phyloP scores from a whole-genome alignment of 2,113 vertebrate species.

The Pavo muticus region DNA sequence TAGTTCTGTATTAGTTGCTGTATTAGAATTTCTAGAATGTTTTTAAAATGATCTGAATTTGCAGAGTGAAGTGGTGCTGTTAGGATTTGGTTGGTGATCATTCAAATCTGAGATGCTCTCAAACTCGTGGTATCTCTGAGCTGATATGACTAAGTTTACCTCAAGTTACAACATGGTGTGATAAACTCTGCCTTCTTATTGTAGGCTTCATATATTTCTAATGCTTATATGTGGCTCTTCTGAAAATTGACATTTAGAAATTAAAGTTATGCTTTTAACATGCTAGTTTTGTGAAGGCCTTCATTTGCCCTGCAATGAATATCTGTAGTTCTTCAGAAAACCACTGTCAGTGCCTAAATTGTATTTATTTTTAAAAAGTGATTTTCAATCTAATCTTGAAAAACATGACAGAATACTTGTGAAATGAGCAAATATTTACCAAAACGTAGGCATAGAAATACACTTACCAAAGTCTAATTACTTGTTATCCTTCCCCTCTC shows the following conservation, averaged over 20 bases:
- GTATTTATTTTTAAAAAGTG: neutral
- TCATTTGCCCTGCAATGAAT: neutral
- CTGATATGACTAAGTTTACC: neutral
- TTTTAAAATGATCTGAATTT: neutral
- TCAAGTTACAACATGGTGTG: neutral
- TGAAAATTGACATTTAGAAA: neutral
- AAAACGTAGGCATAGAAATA: constrained; percentile 23
- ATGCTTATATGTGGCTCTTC: neutral
- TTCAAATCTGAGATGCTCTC: neutral
- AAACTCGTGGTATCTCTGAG: neutral
- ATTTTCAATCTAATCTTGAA: neutral
- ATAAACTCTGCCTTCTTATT: neutral
- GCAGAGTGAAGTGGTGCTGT: neutral
- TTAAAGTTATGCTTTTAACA: neutral
- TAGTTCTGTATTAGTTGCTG: neutral
- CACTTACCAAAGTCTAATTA: constrained; percentile 22
- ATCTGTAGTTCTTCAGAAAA: constrained; percentile 7
- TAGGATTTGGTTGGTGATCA: neutral
- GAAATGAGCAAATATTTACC: constrained; percentile 18
- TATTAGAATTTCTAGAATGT: neutral
- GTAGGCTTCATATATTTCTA: neutral
- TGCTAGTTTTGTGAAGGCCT: neutral
- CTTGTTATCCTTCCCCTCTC: constrained; percentile 46
- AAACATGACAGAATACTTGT: neutral
- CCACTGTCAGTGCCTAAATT: neutral